phyloP scores from a whole-genome alignment of 1,140 invertebrate species.

The Drosophila punjabiensis region DNA sequence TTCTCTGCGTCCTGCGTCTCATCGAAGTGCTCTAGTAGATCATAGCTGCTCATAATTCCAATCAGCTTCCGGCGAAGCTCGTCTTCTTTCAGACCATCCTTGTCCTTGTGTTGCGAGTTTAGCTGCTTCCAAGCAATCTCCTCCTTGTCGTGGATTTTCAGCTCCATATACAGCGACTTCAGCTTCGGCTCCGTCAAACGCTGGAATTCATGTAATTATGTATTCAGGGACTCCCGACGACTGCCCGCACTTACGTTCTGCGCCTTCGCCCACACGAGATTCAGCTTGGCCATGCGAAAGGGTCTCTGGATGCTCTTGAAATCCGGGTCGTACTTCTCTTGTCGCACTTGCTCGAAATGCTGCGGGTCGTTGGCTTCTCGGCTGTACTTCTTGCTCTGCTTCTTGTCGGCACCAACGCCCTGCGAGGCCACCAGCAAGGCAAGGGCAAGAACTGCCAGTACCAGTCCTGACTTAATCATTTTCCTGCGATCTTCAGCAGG shows the following conservation, averaged over 20 bases:
- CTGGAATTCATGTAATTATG: constrained; percentile 86
- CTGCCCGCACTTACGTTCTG: constrained; percentile 87
- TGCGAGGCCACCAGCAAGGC: constrained; percentile 30
- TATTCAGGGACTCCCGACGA: neutral
- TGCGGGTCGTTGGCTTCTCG: constrained; percentile 70
- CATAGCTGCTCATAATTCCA: constrained; percentile 93
- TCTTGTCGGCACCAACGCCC: constrained; percentile 61
- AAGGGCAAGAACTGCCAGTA: constrained; percentile 17
- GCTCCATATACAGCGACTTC: constrained; percentile 93
- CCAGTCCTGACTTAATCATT: constrained; percentile 1
- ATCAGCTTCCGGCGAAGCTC: constrained; percentile 92
- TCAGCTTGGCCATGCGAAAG: constrained; percentile 94
- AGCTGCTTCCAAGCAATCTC: constrained; percentile 93
- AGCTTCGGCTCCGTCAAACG: constrained; percentile 93
- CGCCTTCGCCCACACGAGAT: constrained; percentile 93
- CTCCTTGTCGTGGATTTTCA: constrained; percentile 97
- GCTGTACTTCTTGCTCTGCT: constrained; percentile 75
- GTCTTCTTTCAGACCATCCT: constrained; percentile 94
- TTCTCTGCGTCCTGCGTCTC: constrained; percentile 88
- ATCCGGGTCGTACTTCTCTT: constrained; percentile 73
- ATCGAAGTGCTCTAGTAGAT: constrained; percentile 92
- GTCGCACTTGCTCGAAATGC: constrained; percentile 55
- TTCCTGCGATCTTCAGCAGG: constrained; percentile 1
- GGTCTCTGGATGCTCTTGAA: constrained; percentile 89
- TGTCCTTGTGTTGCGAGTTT: constrained; percentile 93